A percentile compares a stretch with the other conserved stretches of the same genome.
Evolutionary conservation across 2,113 vertebrate genomes (phyloP).

Genomic region (Smithornis capensis): DNA sequence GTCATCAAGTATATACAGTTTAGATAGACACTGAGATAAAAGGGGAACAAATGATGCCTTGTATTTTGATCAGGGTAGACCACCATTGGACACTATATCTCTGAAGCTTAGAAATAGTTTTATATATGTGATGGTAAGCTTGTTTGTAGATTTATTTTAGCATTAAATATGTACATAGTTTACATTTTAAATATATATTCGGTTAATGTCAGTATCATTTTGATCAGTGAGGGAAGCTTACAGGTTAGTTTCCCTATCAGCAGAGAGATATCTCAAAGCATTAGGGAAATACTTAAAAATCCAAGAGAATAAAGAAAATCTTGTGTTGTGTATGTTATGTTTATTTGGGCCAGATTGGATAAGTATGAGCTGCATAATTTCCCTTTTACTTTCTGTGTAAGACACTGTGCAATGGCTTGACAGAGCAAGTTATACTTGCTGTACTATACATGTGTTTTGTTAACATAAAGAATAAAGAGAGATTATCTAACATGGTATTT

Average conservation of each 20-base stretch:
- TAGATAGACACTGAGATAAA: not conserved
- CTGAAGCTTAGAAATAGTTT: not conserved
- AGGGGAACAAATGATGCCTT: not conserved
- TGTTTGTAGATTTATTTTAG: not conserved
- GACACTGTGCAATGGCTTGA: not conserved
- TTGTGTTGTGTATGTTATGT: not conserved
- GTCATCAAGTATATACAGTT: not conserved
- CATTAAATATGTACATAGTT: not conserved
- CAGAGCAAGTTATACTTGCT: not conserved
- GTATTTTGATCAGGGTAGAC: not conserved
- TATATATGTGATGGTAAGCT: not conserved
- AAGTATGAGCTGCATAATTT: not conserved
- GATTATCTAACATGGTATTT: not conserved
- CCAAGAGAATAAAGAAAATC: not conserved
- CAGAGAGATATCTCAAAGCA: not conserved
- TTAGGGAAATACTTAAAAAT: not conserved
- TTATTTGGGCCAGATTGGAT: not conserved
- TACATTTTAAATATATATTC: not conserved
- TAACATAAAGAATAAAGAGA: not conserved
- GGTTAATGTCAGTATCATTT: not conserved
- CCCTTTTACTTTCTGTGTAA: not conserved
- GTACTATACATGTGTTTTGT: accelerated
- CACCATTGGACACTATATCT: not conserved
- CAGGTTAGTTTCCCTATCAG: not conserved
- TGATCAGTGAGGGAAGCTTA: not conserved